Percentiles rank a stretch among this genome's conserved stretches.
Conservation (phyloP, 2,888 invertebrate species). For the Macropis europaea region DNA sequence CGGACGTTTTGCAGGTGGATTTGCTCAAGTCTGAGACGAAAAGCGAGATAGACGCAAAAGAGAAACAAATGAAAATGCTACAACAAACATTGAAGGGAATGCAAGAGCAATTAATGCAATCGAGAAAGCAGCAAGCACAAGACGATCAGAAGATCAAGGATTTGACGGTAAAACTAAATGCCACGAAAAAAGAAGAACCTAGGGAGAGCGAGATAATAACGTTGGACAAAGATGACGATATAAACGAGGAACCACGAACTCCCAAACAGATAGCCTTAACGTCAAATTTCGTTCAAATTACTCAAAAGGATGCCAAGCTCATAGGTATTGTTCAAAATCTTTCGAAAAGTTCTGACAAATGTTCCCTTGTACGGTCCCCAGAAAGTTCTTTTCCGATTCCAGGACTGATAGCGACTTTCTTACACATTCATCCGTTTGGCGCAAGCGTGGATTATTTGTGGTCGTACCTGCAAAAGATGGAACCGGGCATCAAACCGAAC, state of each 20-base stretch:
- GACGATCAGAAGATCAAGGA: slow-evolving; percentile 82
- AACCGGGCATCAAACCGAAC: slow-evolving; percentile 86
- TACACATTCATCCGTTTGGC: slow-evolving; percentile 96
- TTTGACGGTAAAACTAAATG: slow-evolving; percentile 78
- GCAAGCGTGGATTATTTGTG: slow-evolving; percentile 94
- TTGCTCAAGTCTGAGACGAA: slow-evolving; percentile 90
- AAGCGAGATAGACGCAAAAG: slow-evolving; percentile 90
- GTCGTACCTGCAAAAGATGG: slow-evolving; percentile 92
- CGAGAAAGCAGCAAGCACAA: slow-evolving; percentile 81
- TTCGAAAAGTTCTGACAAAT: too few relatives aligned
- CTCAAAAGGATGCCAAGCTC: slow-evolving; percentile 86
- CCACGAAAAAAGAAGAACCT: slow-evolving; percentile 76
- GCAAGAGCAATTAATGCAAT: slow-evolving; percentile 83
- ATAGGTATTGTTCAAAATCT: slow-evolving; percentile 82
- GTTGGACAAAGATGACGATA: slow-evolving; percentile 79
- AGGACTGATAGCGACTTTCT: slow-evolving; percentile 92
- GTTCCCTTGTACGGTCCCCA: too few relatives aligned
- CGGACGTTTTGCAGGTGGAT: slow-evolving; percentile 82
- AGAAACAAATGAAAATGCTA: slow-evolving; percentile 89
- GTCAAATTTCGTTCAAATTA: slow-evolving; percentile 75
- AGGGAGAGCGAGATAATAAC: slow-evolving; percentile 80
- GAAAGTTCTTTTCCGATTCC: slow-evolving; percentile 18
- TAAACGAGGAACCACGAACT: slow-evolving; percentile 74
- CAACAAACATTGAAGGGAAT: slow-evolving; percentile 85
- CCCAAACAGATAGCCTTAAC: slow-evolving; percentile 69